phyloP scores from a whole-genome alignment of 2,113 vertebrate genomes.

The Pollimyrus isidori region DNA sequence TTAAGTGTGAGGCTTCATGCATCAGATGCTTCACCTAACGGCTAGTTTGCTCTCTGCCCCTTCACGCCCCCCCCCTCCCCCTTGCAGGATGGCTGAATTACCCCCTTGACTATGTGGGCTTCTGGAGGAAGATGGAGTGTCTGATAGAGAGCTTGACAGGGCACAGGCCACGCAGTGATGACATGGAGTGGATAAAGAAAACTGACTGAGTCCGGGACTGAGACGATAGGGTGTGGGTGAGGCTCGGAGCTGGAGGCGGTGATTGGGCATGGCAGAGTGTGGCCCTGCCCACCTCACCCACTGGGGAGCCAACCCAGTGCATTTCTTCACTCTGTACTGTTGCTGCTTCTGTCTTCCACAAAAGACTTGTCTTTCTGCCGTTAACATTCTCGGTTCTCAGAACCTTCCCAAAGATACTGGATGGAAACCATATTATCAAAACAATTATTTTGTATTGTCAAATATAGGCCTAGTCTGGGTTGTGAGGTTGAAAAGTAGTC shows the following conservation, averaged over 20 bases:
- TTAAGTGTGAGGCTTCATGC: background rate
- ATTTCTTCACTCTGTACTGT: background rate
- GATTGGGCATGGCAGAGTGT: background rate
- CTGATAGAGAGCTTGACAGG: conserved; percentile 53
- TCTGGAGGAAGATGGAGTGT: conserved; percentile 59
- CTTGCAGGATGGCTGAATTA: conserved; percentile 62
- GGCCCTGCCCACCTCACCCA: background rate
- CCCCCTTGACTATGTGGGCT: conserved; percentile 58
- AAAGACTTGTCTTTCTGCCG: background rate
- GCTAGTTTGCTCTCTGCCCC: background rate
- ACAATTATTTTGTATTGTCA: background rate
- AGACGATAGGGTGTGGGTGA: conserved; percentile 2
- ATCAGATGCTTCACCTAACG: background rate
- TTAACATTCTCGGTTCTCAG: background rate
- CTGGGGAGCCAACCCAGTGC: background rate
- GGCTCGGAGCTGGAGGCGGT: background rate
- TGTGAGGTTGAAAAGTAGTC: background rate
- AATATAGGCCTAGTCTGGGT: background rate
- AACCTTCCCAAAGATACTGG: background rate
- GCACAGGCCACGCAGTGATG: conserved; percentile 57
- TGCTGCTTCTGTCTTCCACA: conserved; percentile 12
- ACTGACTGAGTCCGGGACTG: conserved; percentile 45
- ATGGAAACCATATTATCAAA: background rate
- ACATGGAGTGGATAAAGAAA: conserved; percentile 63
- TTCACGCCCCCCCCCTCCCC: background rate